These are phyloP conservation scores for Virgularia gustaviana DNA, from an alignment of 92 coral and sea anemone genomes.

Conservation along the genomic window DNA sequence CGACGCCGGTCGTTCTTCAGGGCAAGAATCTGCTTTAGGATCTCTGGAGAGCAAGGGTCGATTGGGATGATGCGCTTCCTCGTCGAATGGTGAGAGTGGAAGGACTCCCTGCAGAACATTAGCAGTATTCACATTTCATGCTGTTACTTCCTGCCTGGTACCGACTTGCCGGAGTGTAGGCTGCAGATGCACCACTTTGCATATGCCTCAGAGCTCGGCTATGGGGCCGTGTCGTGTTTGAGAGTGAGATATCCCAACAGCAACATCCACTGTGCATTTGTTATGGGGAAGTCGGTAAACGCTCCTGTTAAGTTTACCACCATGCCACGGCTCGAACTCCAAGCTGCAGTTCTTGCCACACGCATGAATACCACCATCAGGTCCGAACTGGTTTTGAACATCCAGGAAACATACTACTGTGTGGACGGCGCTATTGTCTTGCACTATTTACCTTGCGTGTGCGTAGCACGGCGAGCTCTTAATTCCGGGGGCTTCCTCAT, in stretches of 20 bases:
- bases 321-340: constrained; percentile 58
- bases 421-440: too few relatives aligned
- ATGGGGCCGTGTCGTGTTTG: constrained; percentile 49
- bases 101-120: too few relatives aligned
- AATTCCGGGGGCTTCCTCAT: too few relatives aligned
- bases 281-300: constrained; percentile 55
- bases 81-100: too few relatives aligned
- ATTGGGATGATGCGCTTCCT: constrained; percentile 59
- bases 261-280: constrained; percentile 47
- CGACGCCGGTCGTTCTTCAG: too few relatives aligned
- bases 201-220: constrained; percentile 56
- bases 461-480: too few relatives aligned
- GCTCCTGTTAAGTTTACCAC: constrained; percentile 46
- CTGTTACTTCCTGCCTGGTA: constrained; percentile 30
- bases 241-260: constrained; percentile 40
- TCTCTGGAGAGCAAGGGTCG: constrained; percentile 52
- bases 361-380: too few relatives aligned
- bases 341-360: constrained; percentile 52
- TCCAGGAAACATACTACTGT: too few relatives aligned
- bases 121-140: too few relatives aligned
- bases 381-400: too few relatives aligned
- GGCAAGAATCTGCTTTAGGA: constrained; percentile 47
- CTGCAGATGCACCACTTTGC: constrained; percentile 53
- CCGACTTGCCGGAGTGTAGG: constrained; percentile 26
- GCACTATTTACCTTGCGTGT: too few relatives aligned